Base-by-base conservation (phyloP, 2,888 invertebrate genomes). In the Cephus spinipes region DNA sequence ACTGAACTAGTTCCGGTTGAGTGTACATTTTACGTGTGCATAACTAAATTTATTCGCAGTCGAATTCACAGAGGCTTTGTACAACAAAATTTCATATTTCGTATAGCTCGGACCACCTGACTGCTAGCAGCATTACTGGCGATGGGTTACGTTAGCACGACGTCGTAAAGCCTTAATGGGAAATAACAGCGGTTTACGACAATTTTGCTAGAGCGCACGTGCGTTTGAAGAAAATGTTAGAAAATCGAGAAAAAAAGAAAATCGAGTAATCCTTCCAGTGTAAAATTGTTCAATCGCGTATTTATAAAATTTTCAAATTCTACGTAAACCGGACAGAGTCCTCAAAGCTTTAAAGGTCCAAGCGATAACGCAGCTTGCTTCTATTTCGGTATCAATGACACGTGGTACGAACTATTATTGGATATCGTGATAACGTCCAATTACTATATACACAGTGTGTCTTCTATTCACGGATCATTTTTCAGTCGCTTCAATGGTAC, bases 341-440 rank as follows among this genome's bases (percentile, higher is more conserved):
- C 15, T 15, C 15, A 2, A 15, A 40, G 15, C 15, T 4, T 15
- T 1, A 6, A 40, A 15, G 2, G 4, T 15, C 2, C 15, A 40
- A 15, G 15, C 40, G 40, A 15, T 40, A 15, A 40, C 40, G 6
- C 6, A 1, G 15, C 15, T 15, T 15, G 15, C 15, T 15, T 15
- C 4, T 40, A 15, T 40, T 40, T 40, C 40, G 1, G 15, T 40
- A 15, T 15, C 36, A 36, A 36, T 15, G 87, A 86, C 84, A 86
- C 86, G 87, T 85, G 81, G 79, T 79, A 77, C 82, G 85, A 87
- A 87, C 88, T 88, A 87, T 86, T 35, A 35, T 35, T 35, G 12
- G 12, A 12, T 35, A 35, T 35, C 35, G 3, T 1, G 80, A 81
- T 80, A 81, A 84, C 85, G 80, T 85, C 84, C 82, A 86, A 85